Conservation (phyloP, 2,113 vertebrate species). For the Tursiops truncatus region DNA sequence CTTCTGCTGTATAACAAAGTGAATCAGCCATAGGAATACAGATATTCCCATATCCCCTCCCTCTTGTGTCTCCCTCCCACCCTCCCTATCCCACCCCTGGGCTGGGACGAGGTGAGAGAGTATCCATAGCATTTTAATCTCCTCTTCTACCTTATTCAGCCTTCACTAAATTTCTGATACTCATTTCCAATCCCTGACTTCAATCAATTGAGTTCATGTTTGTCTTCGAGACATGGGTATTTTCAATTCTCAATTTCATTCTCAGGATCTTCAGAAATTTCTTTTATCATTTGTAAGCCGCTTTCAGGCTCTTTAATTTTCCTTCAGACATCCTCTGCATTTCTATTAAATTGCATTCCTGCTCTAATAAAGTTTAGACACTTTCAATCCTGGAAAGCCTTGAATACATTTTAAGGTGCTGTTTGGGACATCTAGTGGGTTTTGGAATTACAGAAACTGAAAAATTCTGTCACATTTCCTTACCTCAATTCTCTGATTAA, state of each 20-base stretch:
- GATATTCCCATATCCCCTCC: too few species aligned
- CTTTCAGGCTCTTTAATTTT: not conserved
- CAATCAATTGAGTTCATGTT: not conserved
- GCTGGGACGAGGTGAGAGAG: too few species aligned
- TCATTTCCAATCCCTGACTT: not conserved
- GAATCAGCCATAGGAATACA: too few species aligned
- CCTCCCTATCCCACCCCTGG: too few species aligned
- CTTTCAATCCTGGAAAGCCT: not conserved
- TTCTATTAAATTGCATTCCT: not conserved
- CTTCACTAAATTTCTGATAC: not conserved
- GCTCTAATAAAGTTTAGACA: not conserved
- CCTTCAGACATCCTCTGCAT: not conserved
- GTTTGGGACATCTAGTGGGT: not conserved
- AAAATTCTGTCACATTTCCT: not conserved
- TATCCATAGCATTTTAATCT: not conserved
- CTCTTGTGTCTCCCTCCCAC: too few species aligned
- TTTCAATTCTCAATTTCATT: slow-evolving; percentile 24
- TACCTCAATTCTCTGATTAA: not conserved
- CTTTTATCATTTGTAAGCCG: not conserved
- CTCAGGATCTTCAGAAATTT: not conserved
- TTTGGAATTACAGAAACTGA: not conserved
- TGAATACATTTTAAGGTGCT: not conserved
- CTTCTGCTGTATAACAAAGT: too few species aligned
- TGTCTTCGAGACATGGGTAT: not conserved
- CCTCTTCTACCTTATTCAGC: not conserved